Evolutionary conservation across 2,888 invertebrate genomes (phyloP), one percentile per base, ranked within the genome.

Genomic region (Oscheius onirici): DNA sequence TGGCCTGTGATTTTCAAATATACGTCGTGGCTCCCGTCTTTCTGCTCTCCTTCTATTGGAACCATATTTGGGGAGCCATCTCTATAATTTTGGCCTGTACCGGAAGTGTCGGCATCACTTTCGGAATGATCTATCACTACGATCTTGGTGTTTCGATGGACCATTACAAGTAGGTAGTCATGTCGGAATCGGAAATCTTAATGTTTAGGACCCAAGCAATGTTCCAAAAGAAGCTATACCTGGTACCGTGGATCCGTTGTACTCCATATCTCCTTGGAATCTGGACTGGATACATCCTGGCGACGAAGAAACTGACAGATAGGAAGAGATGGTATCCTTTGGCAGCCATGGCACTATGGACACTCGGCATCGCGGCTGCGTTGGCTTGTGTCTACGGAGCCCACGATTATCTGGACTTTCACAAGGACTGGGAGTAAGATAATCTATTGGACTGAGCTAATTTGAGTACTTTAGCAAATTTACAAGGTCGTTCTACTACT

Each of bases 201-300:
- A 46, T 0, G 8, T 17, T 46, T 5, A 3, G 5, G 15, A n/a
- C 3, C 15, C 52, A 3, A 52, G n/a, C n/a, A 52, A 20, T 3
- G 6, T 52, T 52, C 24, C 11, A n/a, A 3, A 24, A 10, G 3
- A 24, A 52, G 13, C 20, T 52, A 5, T 75, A 75, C 34, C 22
- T 43, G 0, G 66, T 61, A 40, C 75, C 89, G 0, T 89, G 87
- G 84, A 83, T 84, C 44, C 79, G 89, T 49, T 84, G 88, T 70
- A 87, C 88, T 0, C 88, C 89, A 0, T 89, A 88, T 74, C 72
- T 88, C 11, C 73, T 89, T 1, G 89, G 89, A 1, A 73, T 89
- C 17, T 54, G 87, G 15, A 75, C 84, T n/a, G 89, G 89, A 11
- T 67, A 58, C 54, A 17, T 61, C n/a, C 34, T 74, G 51, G 74